A percentile compares a stretch with the other conserved stretches of the same genome.
These are phyloP conservation scores for Ophiothrix spiculata DNA, from an alignment of 35 echinoderm and acorn worm species.

Conservation along the genomic window DNA sequence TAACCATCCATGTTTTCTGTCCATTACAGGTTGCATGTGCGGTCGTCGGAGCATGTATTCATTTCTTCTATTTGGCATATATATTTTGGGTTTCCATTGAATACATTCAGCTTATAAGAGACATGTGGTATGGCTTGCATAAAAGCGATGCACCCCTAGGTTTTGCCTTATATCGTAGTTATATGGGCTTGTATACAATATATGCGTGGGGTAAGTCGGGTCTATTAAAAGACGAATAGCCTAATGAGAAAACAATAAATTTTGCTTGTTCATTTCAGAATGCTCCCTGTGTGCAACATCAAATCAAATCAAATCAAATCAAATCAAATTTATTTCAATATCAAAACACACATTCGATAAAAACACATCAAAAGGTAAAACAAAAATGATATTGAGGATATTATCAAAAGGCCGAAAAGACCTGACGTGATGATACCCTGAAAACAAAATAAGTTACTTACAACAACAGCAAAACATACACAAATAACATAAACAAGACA, in stretches of 20 bases:
- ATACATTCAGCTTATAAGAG: not conserved
- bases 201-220: slow-evolving; percentile 3
- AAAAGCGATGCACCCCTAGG: slow-evolving; percentile 14
- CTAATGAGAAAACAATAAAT: not conserved
- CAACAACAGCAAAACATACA: no score
- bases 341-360: no score
- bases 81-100: slow-evolving; percentile 9
- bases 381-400: no score
- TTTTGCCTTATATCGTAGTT: slow-evolving; percentile 3
- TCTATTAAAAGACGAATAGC: not conserved
- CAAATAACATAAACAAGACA: no score
- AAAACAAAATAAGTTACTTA: no score
- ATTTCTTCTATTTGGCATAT: slow-evolving; percentile 19
- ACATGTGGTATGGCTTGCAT: not conserved
- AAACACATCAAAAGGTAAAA: no score
- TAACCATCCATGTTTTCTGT: not conserved
- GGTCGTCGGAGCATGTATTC: slow-evolving; percentile 1
- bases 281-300: no score
- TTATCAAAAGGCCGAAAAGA: no score
- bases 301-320: no score
- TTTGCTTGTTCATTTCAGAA: no score
- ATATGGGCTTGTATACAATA: slow-evolving; percentile 14
- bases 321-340: no score
- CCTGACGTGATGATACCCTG: no score
- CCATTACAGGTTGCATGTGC: not conserved